Percentiles rank a stretch among this genome's conserved stretches.
These are phyloP conservation scores for Burhinus bistriatus DNA, from an alignment of 2,113 vertebrate species.

Conservation along the genomic window DNA sequence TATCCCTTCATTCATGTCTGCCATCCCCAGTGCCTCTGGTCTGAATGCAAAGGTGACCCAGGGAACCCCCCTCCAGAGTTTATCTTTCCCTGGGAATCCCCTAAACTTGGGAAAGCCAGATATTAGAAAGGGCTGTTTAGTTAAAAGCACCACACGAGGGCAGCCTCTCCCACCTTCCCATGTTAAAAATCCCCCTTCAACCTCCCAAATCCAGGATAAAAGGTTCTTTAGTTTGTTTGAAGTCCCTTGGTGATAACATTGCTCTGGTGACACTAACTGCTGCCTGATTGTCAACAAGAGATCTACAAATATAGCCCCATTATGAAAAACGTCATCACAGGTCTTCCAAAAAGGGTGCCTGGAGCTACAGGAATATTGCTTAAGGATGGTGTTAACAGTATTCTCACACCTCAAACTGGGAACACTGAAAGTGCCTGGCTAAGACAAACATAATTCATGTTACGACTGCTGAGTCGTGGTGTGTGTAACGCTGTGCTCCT, in stretches of 20 bases:
- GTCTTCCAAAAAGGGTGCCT: neutral
- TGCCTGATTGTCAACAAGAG: neutral
- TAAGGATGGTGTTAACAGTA: neutral
- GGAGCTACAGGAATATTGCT: neutral
- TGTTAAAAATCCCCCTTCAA: neutral
- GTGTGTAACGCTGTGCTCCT: neutral
- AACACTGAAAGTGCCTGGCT: neutral
- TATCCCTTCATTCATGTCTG: neutral
- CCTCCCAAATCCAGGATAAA: neutral
- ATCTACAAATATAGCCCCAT: neutral
- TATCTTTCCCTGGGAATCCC: neutral
- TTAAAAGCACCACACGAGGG: conserved; percentile 3
- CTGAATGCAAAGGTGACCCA: neutral
- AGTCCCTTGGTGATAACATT: neutral
- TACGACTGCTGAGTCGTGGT: neutral
- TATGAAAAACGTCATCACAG: neutral
- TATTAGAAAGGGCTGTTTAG: neutral
- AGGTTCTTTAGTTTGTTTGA: neutral
- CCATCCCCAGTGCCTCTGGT: neutral
- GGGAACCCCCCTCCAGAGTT: neutral
- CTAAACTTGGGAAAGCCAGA: neutral
- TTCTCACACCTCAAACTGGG: neutral
- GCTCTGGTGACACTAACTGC: neutral
- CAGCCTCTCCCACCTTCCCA: conserved; percentile 33
- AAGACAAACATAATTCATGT: neutral